Evolutionary conservation across 2,888 invertebrate species (phyloP).

Genomic region (Lordiphosa andalusiaca): DNA sequence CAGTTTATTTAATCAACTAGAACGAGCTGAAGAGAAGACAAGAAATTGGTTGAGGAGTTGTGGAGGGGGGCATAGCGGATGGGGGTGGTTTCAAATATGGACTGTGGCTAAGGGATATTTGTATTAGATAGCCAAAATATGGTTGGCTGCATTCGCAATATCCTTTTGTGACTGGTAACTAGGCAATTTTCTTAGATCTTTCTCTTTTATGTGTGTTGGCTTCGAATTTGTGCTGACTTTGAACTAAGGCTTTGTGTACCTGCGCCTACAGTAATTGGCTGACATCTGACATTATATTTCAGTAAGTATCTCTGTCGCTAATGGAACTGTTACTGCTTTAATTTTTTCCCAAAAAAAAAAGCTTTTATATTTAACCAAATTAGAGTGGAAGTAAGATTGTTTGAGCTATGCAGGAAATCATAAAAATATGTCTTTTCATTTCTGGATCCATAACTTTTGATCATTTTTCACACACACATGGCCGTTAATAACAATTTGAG

Average conservation of each 20-base stretch:
- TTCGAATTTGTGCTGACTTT: not conserved
- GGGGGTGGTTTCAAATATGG: constrained; percentile 5
- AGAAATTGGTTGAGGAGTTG: constrained; percentile 8
- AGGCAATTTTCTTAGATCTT: constrained; percentile 11
- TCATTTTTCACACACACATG: constrained; percentile 27
- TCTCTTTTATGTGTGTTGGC: constrained; percentile 10
- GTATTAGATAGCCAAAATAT: constrained; percentile 12
- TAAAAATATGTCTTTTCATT: not conserved
- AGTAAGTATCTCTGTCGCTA: too few species aligned
- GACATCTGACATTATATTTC: not conserved
- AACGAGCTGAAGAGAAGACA: constrained; percentile 35
- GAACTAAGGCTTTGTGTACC: too few species aligned
- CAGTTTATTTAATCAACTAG: constrained; percentile 64
- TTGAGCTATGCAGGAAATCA: too few species aligned
- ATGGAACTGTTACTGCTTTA: too few species aligned
- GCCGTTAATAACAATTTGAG: constrained; percentile 55
- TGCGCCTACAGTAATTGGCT: not conserved
- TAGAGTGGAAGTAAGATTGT: too few species aligned
- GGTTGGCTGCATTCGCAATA: constrained; percentile 13
- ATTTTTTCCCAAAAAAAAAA: too few species aligned
- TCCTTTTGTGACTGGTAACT: constrained; percentile 10
- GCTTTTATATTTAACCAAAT: too few species aligned
- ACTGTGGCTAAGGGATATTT: constrained; percentile 5
- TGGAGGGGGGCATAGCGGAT: not conserved
- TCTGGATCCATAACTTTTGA: constrained; percentile 38